Percentiles rank a stretch among this genome's conserved stretches.
Evolutionary conservation across 2,113 vertebrate genomes (phyloP).

Genomic region (Spea multiplicata): DNA sequence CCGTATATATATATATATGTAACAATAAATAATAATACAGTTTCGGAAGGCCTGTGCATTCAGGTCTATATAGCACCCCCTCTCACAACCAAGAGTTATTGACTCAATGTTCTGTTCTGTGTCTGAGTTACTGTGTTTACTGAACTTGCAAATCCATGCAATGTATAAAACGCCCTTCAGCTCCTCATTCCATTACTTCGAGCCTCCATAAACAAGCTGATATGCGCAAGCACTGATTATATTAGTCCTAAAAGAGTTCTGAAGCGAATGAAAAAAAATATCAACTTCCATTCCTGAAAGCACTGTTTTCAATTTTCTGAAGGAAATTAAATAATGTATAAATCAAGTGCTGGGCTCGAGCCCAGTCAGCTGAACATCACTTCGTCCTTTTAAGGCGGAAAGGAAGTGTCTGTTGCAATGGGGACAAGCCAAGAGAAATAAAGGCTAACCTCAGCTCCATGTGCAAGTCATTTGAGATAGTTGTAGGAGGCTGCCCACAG

Average conservation of each 20-base stretch:
- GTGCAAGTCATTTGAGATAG: conserved; percentile 86
- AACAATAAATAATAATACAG: too few relatives aligned
- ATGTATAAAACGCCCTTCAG: conserved; percentile 45
- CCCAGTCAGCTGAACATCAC: conserved; percentile 80
- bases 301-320: conserved; percentile 80
- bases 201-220: conserved; percentile 69
- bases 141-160: conserved; percentile 29
- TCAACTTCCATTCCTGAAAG: conserved; percentile 71
- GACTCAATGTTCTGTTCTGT: conserved; percentile 35
- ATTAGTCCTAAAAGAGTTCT: conserved; percentile 70
- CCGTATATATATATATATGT: too few relatives aligned
- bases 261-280: conserved; percentile 72
- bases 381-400: conserved; percentile 81
- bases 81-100: conserved; percentile 1
- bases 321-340: conserved; percentile 92
- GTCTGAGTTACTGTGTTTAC: conserved; percentile 41
- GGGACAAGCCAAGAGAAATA: conserved; percentile 85
- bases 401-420: conserved; percentile 80
- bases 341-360: conserved; percentile 75
- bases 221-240: conserved; percentile 68
- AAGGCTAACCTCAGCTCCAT: conserved; percentile 81
- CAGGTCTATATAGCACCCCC: conserved; percentile 12
- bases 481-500: conserved; percentile 66
- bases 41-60: background rate
- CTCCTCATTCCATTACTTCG: conserved; percentile 61